Percentiles rank a stretch among this genome's conserved stretches.
phyloP scores from a whole-genome alignment of 92 coral and sea anemone species.

The Porites lobata region DNA sequence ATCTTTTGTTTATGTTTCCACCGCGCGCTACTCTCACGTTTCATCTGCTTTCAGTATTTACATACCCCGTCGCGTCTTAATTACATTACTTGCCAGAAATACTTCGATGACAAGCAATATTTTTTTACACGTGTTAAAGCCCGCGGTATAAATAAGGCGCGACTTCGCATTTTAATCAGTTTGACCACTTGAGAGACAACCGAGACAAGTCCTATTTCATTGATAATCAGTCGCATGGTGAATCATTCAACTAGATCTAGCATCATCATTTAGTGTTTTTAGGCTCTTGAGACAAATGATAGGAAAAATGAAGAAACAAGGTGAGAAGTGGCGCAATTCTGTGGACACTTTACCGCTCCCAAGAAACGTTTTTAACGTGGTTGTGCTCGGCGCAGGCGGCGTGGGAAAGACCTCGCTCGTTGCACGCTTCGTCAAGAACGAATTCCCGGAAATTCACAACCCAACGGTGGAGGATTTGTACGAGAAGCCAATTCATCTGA shows the following conservation, averaged over 20 bases:
- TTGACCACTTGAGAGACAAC: neutral
- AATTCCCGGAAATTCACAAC: slow-evolving; percentile 73
- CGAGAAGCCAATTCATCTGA: slow-evolving; percentile 82
- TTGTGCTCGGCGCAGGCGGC: slow-evolving; percentile 94
- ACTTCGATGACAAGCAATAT: slow-evolving; percentile 41
- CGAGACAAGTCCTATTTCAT: neutral
- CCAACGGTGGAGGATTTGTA: slow-evolving; percentile 96
- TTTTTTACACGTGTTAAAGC: neutral
- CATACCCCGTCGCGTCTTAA: neutral
- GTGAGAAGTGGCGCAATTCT: slow-evolving; percentile 63
- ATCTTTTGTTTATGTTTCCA: slow-evolving; percentile 1
- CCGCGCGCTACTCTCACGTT: neutral
- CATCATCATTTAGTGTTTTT: slow-evolving; percentile 8
- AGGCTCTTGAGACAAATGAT: slow-evolving; percentile 13
- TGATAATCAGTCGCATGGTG: neutral
- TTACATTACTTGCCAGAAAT: slow-evolving; percentile 66
- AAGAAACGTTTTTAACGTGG: slow-evolving; percentile 84
- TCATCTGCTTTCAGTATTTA: slow-evolving; percentile 25
- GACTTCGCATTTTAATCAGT: neutral
- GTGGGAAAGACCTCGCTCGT: slow-evolving; percentile 96
- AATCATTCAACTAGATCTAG: slow-evolving; percentile 24
- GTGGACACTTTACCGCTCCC: slow-evolving; percentile 83
- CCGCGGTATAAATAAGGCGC: slow-evolving; percentile 29
- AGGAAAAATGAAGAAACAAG: slow-evolving; percentile 28
- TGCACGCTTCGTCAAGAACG: slow-evolving; percentile 76